Conservation (phyloP, 2,797 vertebrate species). For the Phalloptychus januarius region DNA sequence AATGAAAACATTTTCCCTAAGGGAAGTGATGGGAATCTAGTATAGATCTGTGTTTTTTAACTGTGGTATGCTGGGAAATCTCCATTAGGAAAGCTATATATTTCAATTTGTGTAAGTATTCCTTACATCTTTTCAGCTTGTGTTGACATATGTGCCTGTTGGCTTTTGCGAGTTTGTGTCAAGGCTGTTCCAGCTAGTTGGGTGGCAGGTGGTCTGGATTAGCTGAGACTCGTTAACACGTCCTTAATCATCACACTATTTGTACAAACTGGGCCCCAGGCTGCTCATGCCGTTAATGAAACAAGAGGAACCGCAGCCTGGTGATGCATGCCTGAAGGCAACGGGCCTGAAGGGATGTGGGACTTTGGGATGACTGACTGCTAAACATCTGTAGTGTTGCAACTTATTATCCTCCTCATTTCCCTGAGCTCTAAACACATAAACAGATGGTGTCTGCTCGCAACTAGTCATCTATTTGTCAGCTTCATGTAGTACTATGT, state of each 20-base stretch:
- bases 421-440: conserved; percentile 48
- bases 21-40: conserved; percentile 34
- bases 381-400: conserved; percentile 64
- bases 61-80: conserved; percentile 36
- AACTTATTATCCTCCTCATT: conserved; percentile 52
- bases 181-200: conserved; percentile 33
- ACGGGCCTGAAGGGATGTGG: conserved; percentile 51
- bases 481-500: conserved; percentile 26
- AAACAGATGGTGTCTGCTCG: conserved; percentile 55
- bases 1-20: conserved; percentile 35
- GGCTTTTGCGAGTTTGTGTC: conserved; percentile 27
- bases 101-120: conserved; percentile 31
- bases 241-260: conserved; percentile 77
- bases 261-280: conserved; percentile 70
- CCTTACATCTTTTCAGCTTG: conserved; percentile 15
- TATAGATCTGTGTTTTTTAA: conserved; percentile 46
- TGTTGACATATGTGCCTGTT: conserved; percentile 9
- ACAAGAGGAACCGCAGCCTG: conserved; percentile 58
- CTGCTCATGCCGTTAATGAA: conserved; percentile 63
- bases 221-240: conserved; percentile 73
- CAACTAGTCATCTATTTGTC: conserved; percentile 41
- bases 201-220: conserved; percentile 75
- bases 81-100: conserved; percentile 28
- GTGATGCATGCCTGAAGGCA: conserved; percentile 48
- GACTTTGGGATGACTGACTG: conserved; percentile 53